Evolutionary conservation across 2,888 invertebrate species (phyloP), one percentile per base, ranked within the genome.

Genomic region (Patella pellucida): DNA sequence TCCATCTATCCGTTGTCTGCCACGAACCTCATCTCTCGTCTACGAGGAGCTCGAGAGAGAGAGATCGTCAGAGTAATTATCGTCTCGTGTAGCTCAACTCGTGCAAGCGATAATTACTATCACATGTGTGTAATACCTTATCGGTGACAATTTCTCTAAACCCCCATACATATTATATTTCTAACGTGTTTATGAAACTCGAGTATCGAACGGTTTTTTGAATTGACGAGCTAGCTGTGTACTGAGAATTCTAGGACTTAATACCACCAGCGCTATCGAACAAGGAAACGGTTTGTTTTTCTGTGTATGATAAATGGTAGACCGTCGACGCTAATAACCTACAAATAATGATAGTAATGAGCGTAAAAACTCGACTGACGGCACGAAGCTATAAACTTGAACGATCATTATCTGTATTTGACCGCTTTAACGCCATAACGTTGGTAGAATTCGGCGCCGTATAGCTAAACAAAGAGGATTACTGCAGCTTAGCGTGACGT

Each of bases 371-470:
- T 62, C 62, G 62, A 19, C 62, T 19, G 62, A 23, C 62, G 62
- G 23, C 62, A 23, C 23, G 19, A 62, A 62, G 23, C 62, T 62
- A 62, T 14, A 19, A 23, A 23, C 19, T 19, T 62, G 19, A 23
- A 23, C 14, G 62, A 19, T 62, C 62, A 62, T 62, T 62, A 62
- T 62, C 62, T 62, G 19, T 62, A 62, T 62, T 62, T 62, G 62
- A 19, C 23, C 19, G 62, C 23, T 62, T 62, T 62, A 62, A 62
- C 62, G 62, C 19, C 23, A 23, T 62, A 19, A 11, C 23, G 19
- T 62, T 62, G 23, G 62, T 23, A 23, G 62, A 23, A 62, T 62
- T 62, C 62, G 62, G 62, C 62, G 62, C 62, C 62, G 62, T 62
- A 23, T 23, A 62, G 23, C 23, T 19, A 62, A 62, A 62, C 62